phyloP scores from a whole-genome alignment of 1,140 invertebrate genomes.

The Phymorhynchus buccinoides region DNA sequence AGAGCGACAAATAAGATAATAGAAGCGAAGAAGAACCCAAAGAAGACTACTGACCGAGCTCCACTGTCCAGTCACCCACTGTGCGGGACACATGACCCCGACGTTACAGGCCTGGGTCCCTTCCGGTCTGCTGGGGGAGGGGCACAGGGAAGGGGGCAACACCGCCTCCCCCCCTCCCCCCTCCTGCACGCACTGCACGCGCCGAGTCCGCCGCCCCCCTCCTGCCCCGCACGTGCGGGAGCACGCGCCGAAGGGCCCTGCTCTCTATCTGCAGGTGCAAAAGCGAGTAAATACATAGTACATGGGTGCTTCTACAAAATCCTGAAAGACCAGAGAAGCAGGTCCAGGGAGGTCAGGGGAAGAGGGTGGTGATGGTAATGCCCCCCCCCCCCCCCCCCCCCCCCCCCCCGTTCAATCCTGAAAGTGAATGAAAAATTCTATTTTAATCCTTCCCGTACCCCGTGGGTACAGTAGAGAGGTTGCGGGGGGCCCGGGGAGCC shows the following conservation, averaged over 20 bases:
- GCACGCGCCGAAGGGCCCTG: slow-evolving; percentile 28
- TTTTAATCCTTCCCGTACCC: not conserved
- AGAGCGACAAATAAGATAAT: not conserved
- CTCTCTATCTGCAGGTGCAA: slow-evolving; percentile 41
- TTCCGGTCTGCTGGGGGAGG: not conserved
- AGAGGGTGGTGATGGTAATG: no score
- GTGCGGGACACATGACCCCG: slow-evolving; percentile 19
- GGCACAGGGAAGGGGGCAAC: slow-evolving; percentile 5
- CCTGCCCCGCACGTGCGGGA: slow-evolving; percentile 31
- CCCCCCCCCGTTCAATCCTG: not conserved
- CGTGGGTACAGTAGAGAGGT: no score
- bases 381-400: not conserved
- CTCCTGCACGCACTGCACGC: slow-evolving; percentile 36
- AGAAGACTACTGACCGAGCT: slow-evolving; percentile 36
- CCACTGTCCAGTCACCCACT: slow-evolving; percentile 40
- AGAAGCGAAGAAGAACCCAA: no score
- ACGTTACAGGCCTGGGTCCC: slow-evolving; percentile 2
- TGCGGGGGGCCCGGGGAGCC: no score
- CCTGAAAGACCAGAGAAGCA: no score
- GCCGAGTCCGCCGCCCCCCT: slow-evolving; percentile 27
- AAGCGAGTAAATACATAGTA: no score
- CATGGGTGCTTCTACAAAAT: no score
- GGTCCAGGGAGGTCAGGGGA: no score
- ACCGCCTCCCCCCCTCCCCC: not conserved
- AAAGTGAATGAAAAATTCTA: no score